Conservation (phyloP, 2,888 invertebrate genomes). For the Xylota sylvarum region DNA sequence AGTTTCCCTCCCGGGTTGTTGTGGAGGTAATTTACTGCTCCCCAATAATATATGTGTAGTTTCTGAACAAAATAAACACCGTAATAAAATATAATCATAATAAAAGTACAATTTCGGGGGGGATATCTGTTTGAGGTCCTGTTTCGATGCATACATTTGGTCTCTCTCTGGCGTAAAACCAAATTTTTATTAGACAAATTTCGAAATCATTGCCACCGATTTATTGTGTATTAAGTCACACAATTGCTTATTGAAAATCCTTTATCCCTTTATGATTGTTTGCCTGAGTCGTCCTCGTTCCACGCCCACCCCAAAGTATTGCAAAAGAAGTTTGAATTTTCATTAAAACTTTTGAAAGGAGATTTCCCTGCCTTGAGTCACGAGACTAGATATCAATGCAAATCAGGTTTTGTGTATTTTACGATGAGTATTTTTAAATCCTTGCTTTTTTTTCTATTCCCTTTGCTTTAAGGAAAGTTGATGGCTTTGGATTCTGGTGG, state of each 20-base stretch:
- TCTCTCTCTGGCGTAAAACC: too few relatives aligned
- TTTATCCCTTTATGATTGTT: slow-evolving; percentile 15
- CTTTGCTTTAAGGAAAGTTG: slow-evolving; percentile 19
- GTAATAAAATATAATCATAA: slow-evolving; percentile 38
- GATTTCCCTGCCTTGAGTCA: background rate
- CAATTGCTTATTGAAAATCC: slow-evolving; percentile 28
- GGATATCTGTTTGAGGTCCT: background rate
- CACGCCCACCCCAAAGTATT: background rate
- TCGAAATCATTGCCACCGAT: slow-evolving; percentile 15
- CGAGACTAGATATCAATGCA: slow-evolving; percentile 33
- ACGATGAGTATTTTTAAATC: background rate
- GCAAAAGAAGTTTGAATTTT: slow-evolving; percentile 40
- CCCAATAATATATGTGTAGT: slow-evolving; percentile 20
- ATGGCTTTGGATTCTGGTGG: slow-evolving; percentile 23
- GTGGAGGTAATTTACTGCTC: background rate
- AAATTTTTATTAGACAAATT: slow-evolving; percentile 9
- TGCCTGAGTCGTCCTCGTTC: too few relatives aligned
- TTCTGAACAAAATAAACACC: slow-evolving; percentile 17
- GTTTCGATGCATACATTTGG: background rate
- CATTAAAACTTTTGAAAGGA: slow-evolving; percentile 54
- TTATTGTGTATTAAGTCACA: slow-evolving; percentile 31
- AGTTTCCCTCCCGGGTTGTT: slow-evolving; percentile 8
- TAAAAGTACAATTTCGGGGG: slow-evolving; percentile 24
- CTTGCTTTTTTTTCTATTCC: background rate
- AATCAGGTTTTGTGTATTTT: slow-evolving; percentile 32